Conservation (phyloP, 2,888 invertebrate genomes). For the Aleiodes leptofemur region DNA sequence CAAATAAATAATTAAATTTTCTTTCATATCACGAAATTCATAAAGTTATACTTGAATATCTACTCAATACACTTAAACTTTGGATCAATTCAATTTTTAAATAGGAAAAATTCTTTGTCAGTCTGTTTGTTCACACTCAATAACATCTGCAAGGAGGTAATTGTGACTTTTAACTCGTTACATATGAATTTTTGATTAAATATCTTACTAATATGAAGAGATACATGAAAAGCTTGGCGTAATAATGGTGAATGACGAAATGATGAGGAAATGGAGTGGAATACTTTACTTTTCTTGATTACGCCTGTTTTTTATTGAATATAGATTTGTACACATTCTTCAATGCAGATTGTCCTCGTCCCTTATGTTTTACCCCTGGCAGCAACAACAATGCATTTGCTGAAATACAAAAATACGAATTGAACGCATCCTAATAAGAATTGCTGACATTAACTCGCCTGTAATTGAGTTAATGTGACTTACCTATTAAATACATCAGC, state of each 20-base stretch:
- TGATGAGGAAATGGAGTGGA: neutral
- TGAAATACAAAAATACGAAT: conserved; percentile 51
- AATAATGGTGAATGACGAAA: conserved; percentile 2
- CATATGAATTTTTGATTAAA: conserved; percentile 17
- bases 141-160: neutral
- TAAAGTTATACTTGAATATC: neutral
- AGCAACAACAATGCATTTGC: conserved; percentile 63
- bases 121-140: conserved; percentile 14
- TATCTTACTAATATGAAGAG: neutral
- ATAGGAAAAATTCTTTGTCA: neutral
- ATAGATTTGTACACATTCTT: conserved; percentile 61
- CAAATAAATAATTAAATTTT: neutral
- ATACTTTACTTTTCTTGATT: conserved; percentile 51
- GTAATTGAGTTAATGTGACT: conserved; percentile 59
- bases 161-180: neutral
- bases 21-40: conserved; percentile 16
- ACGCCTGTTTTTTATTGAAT: conserved; percentile 62
- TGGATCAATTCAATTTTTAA: neutral
- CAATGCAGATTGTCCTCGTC: conserved; percentile 59
- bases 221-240: conserved; percentile 18
- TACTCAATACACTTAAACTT: conserved; percentile 7
- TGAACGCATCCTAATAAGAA: neutral
- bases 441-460: neutral
- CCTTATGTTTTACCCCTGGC: conserved; percentile 68
- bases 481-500: conserved; percentile 84